Base-by-base conservation (phyloP, 2,797 vertebrate genomes). In the Thunnus albacares region DNA sequence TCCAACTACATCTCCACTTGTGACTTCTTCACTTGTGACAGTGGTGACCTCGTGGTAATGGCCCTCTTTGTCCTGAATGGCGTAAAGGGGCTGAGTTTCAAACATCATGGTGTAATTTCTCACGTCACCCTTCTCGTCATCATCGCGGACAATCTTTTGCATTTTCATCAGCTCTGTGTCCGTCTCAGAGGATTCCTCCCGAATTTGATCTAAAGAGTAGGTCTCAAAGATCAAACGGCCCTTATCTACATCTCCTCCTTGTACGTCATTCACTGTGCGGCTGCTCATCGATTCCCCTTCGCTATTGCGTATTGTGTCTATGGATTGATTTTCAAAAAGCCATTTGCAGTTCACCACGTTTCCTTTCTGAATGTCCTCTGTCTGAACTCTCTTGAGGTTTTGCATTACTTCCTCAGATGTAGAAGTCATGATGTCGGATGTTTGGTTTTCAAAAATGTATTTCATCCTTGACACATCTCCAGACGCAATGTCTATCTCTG, bases 11-110 rank as follows among this genome's bases (percentile, higher is more conserved):
- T 99, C 96, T 64, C 97, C 97, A 17, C 95, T 94, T 66, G 95
- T 95, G n/a, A 97, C 94, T 67, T 98, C 97, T 87, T 99, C 96
- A 47, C 97, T 98, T 79, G 96, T 97, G 72, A 99, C 96, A 51
- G 97, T 99, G 62, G 97, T 98, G 51, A 99, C 97, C 92, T 99
- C 97, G 17, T 98, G 97, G 86, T 96, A 98, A 92, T 94, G 90
- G 0, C 97, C 97, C 87, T 97, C 96, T 91, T 94, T 95, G 93
- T 99, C 97, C 88, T 96, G 96, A 85, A 99, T 97, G 61, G 98
- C 97, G 81, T 98, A 98, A 28, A 99, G 96, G 5, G 97, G 97
- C 84, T 97, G 96, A 57, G 96, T 97, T 96, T 99, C 98, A 94
- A 99, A 98, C 92, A 98, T 95, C 96, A 97, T 96, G 53, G 95